Evolutionary conservation across 2,797 vertebrate species (phyloP).

Genomic region (Anguilla marmorata): DNA sequence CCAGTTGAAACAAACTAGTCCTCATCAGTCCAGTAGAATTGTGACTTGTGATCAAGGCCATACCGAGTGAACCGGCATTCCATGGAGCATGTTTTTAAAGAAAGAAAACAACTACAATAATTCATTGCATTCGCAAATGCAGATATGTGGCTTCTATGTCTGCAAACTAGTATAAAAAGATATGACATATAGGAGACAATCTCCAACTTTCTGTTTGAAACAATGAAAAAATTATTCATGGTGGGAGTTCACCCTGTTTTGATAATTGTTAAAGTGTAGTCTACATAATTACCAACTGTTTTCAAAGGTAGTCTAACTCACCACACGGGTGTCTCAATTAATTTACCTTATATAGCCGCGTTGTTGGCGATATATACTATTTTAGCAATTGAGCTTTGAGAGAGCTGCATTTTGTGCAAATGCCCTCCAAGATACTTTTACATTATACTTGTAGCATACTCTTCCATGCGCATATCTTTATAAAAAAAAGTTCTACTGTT

Average conservation of each 20-base stretch:
- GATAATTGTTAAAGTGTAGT: background rate
- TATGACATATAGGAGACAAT: too few relatives aligned
- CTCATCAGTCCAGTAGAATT: background rate
- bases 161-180: background rate
- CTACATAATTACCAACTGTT: background rate
- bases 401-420: background rate
- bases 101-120: background rate
- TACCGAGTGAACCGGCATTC: background rate
- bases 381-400: background rate
- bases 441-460: background rate
- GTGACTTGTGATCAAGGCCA: background rate
- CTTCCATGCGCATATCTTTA: background rate
- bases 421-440: background rate
- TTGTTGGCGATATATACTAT: background rate
- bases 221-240: background rate
- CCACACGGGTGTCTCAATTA: background rate
- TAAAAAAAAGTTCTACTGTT: background rate
- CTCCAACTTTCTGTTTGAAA: background rate
- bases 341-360: background rate
- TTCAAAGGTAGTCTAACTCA: too few relatives aligned
- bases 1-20: background rate
- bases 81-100: background rate
- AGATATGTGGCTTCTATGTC: background rate
- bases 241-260: background rate
- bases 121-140: background rate